phyloP scores from a whole-genome alignment of 2,888 invertebrate species.

The Pyralis farinalis region DNA sequence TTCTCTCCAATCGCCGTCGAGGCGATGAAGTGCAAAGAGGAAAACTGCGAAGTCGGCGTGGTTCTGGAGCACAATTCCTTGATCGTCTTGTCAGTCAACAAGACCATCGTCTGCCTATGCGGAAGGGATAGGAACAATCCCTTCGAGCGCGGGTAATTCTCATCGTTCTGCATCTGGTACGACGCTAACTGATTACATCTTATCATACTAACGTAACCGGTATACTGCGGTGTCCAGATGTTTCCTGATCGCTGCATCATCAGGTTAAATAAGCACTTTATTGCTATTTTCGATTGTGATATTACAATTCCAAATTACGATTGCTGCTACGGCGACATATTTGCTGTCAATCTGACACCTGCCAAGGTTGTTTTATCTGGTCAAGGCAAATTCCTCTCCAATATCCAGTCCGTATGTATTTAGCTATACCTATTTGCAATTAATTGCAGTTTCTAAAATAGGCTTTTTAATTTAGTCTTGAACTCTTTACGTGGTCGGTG shows the following conservation, averaged over 20 bases:
- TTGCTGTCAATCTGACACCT: conserved; percentile 46
- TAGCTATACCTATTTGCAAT: conserved; percentile 21
- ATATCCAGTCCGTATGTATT: conserved; percentile 38
- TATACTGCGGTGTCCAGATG: neutral
- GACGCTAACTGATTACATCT: conserved; percentile 28
- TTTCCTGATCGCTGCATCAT: neutral
- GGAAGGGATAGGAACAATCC: conserved; percentile 70
- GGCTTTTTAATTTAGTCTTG: conserved; percentile 27
- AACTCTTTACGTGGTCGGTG: conserved; percentile 37
- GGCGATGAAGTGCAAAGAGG: conserved; percentile 82
- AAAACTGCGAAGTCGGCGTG: conserved; percentile 79
- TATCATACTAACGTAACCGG: neutral
- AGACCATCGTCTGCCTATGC: conserved; percentile 78
- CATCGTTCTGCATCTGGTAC: conserved; percentile 45
- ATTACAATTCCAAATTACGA: neutral
- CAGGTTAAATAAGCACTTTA: neutral
- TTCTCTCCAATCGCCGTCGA: conserved; percentile 76
- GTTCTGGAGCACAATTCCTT: conserved; percentile 75
- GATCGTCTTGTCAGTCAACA: conserved; percentile 75
- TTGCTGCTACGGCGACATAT: conserved; percentile 27
- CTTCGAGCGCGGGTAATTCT: conserved; percentile 77
- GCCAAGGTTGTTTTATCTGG: conserved; percentile 60
- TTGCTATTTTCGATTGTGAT: neutral
- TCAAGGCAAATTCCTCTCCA: conserved; percentile 59
- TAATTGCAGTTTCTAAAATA: conserved; percentile 33